Base-by-base conservation (phyloP, 1,140 invertebrate species). In the Drosophila pruinosa region DNA sequence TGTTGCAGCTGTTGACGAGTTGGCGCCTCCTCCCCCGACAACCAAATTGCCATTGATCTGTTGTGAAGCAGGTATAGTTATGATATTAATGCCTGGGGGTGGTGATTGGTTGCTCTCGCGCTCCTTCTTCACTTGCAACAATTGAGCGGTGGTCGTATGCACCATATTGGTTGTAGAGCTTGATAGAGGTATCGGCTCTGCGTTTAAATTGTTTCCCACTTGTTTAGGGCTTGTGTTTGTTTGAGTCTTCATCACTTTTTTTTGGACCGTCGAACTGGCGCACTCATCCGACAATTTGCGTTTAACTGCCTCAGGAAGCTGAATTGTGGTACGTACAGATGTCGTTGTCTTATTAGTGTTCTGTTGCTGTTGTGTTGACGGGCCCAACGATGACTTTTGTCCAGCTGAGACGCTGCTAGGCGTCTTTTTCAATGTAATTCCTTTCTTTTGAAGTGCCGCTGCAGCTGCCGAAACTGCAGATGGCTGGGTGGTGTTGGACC, bases 391-490 rank as follows among this genome's bases (percentile, higher is more conserved):
- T 0, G 71, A 43, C 48, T 70, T 88, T 0, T 47, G 50, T 17
- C 50, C 41, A 45, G 61, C 4, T 2, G 48, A 43, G 4, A 38
- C 47, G 14, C 57, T 63, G 14, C 63, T 62, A 0, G 80, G 57
- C 1, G 89, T 74, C 56, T 90, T 90, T 31, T 90, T 90, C 15
- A 90, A 68, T 1, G 89, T 90, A 6, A 90, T 90, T 0, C 89
- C 89, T 24, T 90, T 90, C 41, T 90, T 90, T 19, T 90, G 89
- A 0, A 90, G 65, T 0, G 90, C 89, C 4, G 89, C 83, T n/a
- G 89, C 89, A 6, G 85, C 77, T 2, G 54, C 75, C 0, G 67
- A 38, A 52, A 82, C 8, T 61, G 56, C n/a, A 58, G 59, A 50
- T 19, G 48, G 34, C 6, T 71, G 62, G n/a, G 75, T 43, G 15